Evolutionary conservation across 1,140 invertebrate genomes (phyloP).

Genomic region (Pseudomyrmex flavicornis): DNA sequence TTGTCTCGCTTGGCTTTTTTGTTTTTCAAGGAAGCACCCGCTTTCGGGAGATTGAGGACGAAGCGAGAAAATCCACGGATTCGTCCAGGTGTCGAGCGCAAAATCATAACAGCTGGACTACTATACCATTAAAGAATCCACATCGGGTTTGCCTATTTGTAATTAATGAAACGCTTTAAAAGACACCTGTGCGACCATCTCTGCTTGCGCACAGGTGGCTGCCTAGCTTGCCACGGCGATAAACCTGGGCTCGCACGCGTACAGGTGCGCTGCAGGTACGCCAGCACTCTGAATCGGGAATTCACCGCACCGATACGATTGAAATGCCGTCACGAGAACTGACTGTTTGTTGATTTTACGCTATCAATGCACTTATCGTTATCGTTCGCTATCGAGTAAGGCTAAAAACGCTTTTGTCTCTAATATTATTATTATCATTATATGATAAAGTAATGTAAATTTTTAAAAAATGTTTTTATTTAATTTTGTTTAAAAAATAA

Average conservation of each 20-base stretch:
- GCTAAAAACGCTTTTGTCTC: not conserved
- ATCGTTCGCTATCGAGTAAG: not conserved
- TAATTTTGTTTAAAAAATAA: too few species aligned
- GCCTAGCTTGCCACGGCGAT: slow-evolving; percentile 68
- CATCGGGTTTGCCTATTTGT: slow-evolving; percentile 77
- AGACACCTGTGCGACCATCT: slow-evolving; percentile 82
- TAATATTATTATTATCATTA: too few species aligned
- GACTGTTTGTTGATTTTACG: slow-evolving; percentile 5
- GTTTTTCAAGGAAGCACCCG: slow-evolving; percentile 36
- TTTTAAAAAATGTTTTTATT: not conserved
- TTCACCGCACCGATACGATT: slow-evolving; percentile 52
- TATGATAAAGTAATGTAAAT: too few species aligned
- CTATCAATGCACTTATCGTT: not conserved
- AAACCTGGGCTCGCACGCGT: slow-evolving; percentile 68
- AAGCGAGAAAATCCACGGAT: slow-evolving; percentile 68
- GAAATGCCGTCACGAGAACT: slow-evolving; percentile 60
- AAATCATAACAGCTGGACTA: slow-evolving; percentile 39
- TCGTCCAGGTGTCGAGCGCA: slow-evolving; percentile 55
- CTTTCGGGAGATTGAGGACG: slow-evolving; percentile 62
- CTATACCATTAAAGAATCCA: slow-evolving; percentile 37
- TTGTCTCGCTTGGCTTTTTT: not conserved
- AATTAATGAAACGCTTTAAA: slow-evolving; percentile 83
- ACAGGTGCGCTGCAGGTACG: slow-evolving; percentile 71
- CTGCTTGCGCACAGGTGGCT: slow-evolving; percentile 78
- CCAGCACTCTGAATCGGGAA: slow-evolving; percentile 72